Percentiles rank a stretch among this genome's conserved stretches.
Evolutionary conservation across 92 coral and sea anemone species (phyloP).

Genomic region (Siderastrea siderea): DNA sequence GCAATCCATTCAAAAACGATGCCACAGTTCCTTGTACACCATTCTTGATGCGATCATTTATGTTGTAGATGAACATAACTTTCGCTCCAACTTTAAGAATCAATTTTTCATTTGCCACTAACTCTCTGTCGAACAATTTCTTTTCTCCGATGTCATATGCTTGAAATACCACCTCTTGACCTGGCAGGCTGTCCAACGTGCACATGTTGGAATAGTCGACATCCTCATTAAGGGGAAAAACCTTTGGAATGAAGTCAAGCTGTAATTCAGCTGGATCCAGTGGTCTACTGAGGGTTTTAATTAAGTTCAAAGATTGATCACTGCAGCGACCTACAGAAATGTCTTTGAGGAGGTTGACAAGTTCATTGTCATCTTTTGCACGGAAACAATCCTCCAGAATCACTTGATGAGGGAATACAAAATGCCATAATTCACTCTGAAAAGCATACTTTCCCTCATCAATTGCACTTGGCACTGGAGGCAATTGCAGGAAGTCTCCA

Average conservation of each 20-base stretch:
- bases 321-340: conserved; percentile 23
- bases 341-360: conserved; percentile 36
- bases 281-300: conserved; percentile 32
- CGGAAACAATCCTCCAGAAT: conserved; percentile 39
- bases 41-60: conserved; percentile 43
- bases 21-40: conserved; percentile 50
- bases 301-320: neutral
- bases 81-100: conserved; percentile 55
- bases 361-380: conserved; percentile 38
- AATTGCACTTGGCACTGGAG: too few relatives aligned
- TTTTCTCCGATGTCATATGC: conserved; percentile 49
- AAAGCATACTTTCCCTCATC: conserved; percentile 63
- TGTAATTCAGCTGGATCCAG: conserved; percentile 51
- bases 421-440: conserved; percentile 46
- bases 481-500: conserved; percentile 69
- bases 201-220: conserved; percentile 50
- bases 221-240: conserved; percentile 63
- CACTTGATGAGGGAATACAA: conserved; percentile 54
- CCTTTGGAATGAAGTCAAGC: conserved; percentile 51
- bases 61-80: conserved; percentile 59
- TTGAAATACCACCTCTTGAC: conserved; percentile 18
- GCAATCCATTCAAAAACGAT: conserved; percentile 25
- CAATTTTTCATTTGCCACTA: conserved; percentile 30
- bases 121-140: conserved; percentile 28
- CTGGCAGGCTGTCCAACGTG: conserved; percentile 37